phyloP scores from a whole-genome alignment of 2,888 invertebrate species.

The Drosophila kuntzei region DNA sequence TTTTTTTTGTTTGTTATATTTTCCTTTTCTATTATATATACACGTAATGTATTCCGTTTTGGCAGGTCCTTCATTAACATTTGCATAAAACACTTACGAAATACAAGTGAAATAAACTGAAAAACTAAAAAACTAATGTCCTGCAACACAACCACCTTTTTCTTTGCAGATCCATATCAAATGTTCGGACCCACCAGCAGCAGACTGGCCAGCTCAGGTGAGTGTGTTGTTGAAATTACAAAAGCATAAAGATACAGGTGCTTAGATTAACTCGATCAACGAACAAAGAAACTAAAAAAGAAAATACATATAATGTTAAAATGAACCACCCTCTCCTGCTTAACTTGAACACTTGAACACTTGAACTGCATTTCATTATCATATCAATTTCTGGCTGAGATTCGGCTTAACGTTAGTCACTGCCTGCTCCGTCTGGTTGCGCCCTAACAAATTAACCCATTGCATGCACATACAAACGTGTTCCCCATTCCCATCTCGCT shows the following conservation, averaged over 20 bases:
- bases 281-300: slow-evolving; percentile 27
- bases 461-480: slow-evolving; percentile 59
- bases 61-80: slow-evolving; percentile 75
- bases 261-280: slow-evolving; percentile 72
- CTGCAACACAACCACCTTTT: slow-evolving; percentile 52
- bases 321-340: slow-evolving; percentile 24
- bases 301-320: not conserved
- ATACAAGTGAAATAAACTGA: slow-evolving; percentile 1
- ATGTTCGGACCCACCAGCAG: slow-evolving; percentile 99
- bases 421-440: slow-evolving; percentile 43
- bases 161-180: slow-evolving; percentile 96
- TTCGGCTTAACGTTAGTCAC: slow-evolving; percentile 67
- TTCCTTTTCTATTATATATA: slow-evolving; percentile 20
- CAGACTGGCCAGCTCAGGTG: slow-evolving; percentile 97
- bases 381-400: slow-evolving; percentile 78
- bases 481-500: not conserved
- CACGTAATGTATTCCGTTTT: slow-evolving; percentile 65
- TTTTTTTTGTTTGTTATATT: slow-evolving; percentile 2
- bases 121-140: slow-evolving; percentile 43
- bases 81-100: slow-evolving; percentile 64
- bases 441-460: slow-evolving; percentile 75
- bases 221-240: slow-evolving; percentile 81
- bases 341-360: not conserved
- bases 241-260: slow-evolving; percentile 84
- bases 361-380: slow-evolving; percentile 75